Conservation (phyloP, 2,113 vertebrate genomes). For the Labeo rohita region DNA sequence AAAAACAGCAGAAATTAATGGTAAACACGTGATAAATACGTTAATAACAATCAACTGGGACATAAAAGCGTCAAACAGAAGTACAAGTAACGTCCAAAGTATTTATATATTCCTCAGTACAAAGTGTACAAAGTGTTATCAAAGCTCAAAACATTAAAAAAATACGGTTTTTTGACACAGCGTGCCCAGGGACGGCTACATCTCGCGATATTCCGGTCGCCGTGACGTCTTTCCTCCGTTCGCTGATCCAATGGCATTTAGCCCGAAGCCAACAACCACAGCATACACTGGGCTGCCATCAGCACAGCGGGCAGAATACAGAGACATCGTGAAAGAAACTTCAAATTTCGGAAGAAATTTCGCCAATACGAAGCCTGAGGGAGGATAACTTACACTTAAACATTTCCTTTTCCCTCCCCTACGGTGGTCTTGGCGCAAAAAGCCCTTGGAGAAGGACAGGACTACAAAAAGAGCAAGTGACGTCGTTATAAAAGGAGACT, state of each 20-base stretch:
- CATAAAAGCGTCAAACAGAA: background rate
- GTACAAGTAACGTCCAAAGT: background rate
- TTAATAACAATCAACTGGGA: background rate
- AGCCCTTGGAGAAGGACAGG: background rate
- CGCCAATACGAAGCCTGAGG: background rate
- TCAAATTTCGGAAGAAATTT: background rate
- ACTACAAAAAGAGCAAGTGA: conserved; percentile 41
- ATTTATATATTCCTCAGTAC: background rate
- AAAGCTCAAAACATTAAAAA: background rate
- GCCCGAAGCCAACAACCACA: conserved; percentile 13
- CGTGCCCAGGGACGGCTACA: background rate
- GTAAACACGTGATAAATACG: background rate
- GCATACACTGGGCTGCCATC: conserved; percentile 35
- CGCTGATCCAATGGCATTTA: conserved; percentile 46
- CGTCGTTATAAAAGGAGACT: conserved; percentile 58
- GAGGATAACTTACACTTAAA: background rate
- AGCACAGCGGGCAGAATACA: conserved; percentile 5
- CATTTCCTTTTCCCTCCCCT: background rate
- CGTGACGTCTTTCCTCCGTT: conserved; percentile 33
- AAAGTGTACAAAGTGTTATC: background rate
- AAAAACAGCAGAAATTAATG: background rate
- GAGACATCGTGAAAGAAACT: background rate
- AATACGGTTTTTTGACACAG: background rate
- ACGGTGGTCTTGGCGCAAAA: background rate
- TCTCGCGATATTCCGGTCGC: conserved; percentile 8